Percentiles rank a stretch among this genome's conserved stretches.
Conservation (phyloP, 1,140 invertebrate genomes). For the Helicoverpa armigera region DNA sequence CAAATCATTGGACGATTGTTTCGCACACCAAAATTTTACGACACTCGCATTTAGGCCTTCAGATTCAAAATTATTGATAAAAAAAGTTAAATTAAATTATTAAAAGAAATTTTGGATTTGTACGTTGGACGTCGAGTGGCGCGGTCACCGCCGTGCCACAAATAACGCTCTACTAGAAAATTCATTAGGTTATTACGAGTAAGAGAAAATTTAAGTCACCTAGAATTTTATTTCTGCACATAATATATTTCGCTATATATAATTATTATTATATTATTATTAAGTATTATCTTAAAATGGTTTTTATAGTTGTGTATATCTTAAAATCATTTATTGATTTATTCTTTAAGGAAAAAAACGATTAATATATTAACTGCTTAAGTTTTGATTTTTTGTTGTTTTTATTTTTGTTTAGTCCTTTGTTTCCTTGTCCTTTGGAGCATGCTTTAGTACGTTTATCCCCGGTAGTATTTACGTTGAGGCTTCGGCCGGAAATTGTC, state of each 20-base stretch:
- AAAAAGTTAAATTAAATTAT: slow-evolving; percentile 85
- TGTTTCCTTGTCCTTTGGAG: slow-evolving; percentile 71
- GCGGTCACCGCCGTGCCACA: slow-evolving; percentile 60
- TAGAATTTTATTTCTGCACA: slow-evolving; percentile 89
- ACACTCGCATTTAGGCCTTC: slow-evolving; percentile 88
- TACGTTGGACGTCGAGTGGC: slow-evolving; percentile 81
- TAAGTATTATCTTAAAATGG: slow-evolving; percentile 86
- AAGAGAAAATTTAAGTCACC: slow-evolving; percentile 88
- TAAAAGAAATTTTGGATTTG: slow-evolving; percentile 79
- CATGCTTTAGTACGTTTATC: slow-evolving; percentile 65
- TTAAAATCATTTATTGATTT: slow-evolving; percentile 86
- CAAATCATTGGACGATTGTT: slow-evolving; percentile 81
- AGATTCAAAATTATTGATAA: slow-evolving; percentile 87
- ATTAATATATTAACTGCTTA: slow-evolving; percentile 87
- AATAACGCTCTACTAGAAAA: slow-evolving; percentile 81
- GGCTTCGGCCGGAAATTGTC: slow-evolving; percentile 79
- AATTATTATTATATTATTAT: slow-evolving; percentile 86
- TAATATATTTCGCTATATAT: slow-evolving; percentile 89
- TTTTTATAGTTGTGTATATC: slow-evolving; percentile 87
- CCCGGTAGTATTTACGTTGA: slow-evolving; percentile 65
- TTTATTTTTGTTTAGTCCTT: slow-evolving; percentile 76
- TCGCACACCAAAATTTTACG: slow-evolving; percentile 87
- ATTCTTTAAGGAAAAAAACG: slow-evolving; percentile 85
- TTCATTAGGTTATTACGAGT: slow-evolving; percentile 84
- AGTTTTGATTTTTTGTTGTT: slow-evolving; percentile 84